Conservation (phyloP, 2,888 invertebrate species). For the Incurvaria masculella region DNA sequence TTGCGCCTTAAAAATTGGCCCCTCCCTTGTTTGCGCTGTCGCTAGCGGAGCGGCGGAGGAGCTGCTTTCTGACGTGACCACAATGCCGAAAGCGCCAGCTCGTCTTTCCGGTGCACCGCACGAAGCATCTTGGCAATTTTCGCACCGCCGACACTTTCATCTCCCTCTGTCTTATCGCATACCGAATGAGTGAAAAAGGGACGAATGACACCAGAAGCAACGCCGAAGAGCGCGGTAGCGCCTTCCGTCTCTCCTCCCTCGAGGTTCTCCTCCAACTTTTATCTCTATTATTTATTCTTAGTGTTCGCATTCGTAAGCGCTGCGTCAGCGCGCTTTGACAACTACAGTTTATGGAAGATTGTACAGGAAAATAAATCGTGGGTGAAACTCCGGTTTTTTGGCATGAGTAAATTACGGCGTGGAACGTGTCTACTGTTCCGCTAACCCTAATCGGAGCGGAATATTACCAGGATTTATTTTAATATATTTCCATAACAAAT, state of each 20-base stretch:
- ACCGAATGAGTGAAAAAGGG: not conserved
- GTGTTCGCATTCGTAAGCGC: constrained; percentile 46
- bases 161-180: not conserved
- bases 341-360: constrained; percentile 42
- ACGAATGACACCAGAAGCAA: not conserved
- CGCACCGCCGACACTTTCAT: too few relatives aligned
- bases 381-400: constrained; percentile 34
- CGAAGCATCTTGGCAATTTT: not conserved
- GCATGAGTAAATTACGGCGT: constrained; percentile 44
- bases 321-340: constrained; percentile 29
- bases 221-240: too few relatives aligned
- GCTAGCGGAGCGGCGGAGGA: constrained; percentile 26
- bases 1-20: constrained; percentile 32
- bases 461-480: too few relatives aligned
- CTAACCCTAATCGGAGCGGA: too few relatives aligned
- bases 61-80: constrained; percentile 39
- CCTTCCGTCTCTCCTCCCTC: not conserved
- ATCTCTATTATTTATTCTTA: constrained; percentile 50
- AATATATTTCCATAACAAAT: too few relatives aligned
- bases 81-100: constrained; percentile 45
- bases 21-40: not conserved
- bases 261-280: not conserved
- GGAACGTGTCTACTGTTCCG: too few relatives aligned
- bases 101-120: constrained; percentile 25
- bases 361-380: constrained; percentile 35